Evolutionary conservation across 2,888 invertebrate species (phyloP), one percentile per base, ranked within the genome.

Genomic region (Caenorhabditis japonica): DNA sequence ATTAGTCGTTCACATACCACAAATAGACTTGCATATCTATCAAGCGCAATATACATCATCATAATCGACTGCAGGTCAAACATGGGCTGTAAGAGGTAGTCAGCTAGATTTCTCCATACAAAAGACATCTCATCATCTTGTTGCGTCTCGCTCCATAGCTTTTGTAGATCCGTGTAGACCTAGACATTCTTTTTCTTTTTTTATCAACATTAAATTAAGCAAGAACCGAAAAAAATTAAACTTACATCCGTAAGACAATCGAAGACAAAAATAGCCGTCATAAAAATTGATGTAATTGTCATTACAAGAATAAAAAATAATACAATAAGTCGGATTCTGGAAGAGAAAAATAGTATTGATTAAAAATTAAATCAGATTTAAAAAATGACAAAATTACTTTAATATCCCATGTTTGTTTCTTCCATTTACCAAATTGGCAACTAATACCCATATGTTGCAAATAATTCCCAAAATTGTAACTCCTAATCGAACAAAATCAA

Each of bases 21-120:
- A 51, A 44, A 75, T 10, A 75, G 39, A 55, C 64, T 69, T n/a
- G 56, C 55, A 70, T 70, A 75, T 59, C 75, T 55, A 60, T 75
- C 75, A 23, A 70, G 33, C 19, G 69, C 55, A 33, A 75, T 59
- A 33, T 52, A 69, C 41, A 75, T 53, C 47, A 75, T 56, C 47
- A 75, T 69, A 38, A 75, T 53, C 5, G 75, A 46, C 41, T 58
- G 58, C 5, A 59, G 47, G 55, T 75, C 75, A 51, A 59, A 70
- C 41, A 75, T 52, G 17, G 75, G 75, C 55, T 75, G 69, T 13
- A 69, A 55, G 12, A 62, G 25, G 12, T 39, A 56, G n/a, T 75
- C 75, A 4, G 49, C 51, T 5, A 75, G 30, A 7, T 38, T 49
- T 27, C 62, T 62, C 75, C 75, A 75, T 7, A 62, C n/a, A 23